phyloP scores from a whole-genome alignment of 2,797 vertebrate species.

The Octomys mimax region DNA sequence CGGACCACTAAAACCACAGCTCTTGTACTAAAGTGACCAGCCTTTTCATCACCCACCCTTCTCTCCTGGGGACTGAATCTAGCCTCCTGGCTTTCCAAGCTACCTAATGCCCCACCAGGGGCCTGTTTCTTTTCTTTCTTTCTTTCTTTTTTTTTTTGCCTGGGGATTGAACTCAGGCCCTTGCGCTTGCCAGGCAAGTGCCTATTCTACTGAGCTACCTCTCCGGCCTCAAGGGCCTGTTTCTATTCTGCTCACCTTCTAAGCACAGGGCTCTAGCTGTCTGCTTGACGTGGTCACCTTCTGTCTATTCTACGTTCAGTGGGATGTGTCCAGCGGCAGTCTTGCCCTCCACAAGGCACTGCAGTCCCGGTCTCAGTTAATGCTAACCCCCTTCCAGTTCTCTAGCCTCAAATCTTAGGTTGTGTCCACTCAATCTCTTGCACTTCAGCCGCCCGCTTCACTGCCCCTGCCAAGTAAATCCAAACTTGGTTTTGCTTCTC shows the following conservation, averaged over 20 bases:
- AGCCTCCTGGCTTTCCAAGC: not conserved
- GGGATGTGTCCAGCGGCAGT: fast-evolving
- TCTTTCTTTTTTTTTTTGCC: too few relatives aligned
- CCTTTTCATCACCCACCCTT: not conserved
- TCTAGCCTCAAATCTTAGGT: not conserved
- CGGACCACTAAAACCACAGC: not conserved
- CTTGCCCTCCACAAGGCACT: too few relatives aligned
- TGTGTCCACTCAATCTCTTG: not conserved
- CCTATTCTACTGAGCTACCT: too few relatives aligned
- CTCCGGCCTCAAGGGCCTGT: not conserved
- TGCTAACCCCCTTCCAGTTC: not conserved
- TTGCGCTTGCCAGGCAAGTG: too few relatives aligned
- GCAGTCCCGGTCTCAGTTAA: not conserved
- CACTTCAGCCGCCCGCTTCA: not conserved
- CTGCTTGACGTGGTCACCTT: fast-evolving
- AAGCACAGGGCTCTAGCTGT: not conserved
- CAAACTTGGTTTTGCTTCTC: not conserved
- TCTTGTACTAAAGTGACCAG: not conserved
- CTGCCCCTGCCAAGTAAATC: not conserved
- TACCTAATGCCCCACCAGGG: not conserved
- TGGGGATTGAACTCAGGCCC: too few relatives aligned
- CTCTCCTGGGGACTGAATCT: not conserved
- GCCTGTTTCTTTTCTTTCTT: too few relatives aligned
- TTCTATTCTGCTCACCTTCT: not conserved
- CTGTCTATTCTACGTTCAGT: not conserved